phyloP scores from a whole-genome alignment of 2,888 invertebrate genomes.

The Tenthredo distinguenda region DNA sequence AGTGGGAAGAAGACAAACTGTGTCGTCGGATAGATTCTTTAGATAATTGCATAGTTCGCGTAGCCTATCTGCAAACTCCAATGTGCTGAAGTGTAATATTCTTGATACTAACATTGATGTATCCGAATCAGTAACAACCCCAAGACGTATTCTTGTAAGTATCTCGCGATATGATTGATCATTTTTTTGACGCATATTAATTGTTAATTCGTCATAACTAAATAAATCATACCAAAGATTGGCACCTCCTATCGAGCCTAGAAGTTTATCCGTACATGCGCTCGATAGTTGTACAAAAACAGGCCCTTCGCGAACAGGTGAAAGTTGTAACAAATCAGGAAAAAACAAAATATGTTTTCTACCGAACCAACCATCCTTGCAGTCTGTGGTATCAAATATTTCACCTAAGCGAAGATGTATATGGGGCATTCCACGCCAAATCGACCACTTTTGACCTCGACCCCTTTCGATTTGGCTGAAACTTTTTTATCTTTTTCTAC shows the following conservation, averaged over 20 bases:
- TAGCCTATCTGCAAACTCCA: too few species aligned
- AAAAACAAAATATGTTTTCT: constrained; percentile 17
- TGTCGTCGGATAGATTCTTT: too few species aligned
- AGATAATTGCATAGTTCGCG: too few species aligned
- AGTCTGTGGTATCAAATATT: constrained; percentile 67
- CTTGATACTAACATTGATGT: too few species aligned
- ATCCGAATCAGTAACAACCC: too few species aligned
- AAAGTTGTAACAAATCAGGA: constrained; percentile 66
- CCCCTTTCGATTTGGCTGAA: too few species aligned
- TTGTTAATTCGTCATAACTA: constrained; percentile 66
- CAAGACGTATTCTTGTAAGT: constrained; percentile 55
- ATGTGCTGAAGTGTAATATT: too few species aligned
- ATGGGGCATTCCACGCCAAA: too few species aligned
- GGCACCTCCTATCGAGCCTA: constrained; percentile 60
- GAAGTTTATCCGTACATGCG: constrained; percentile 56
- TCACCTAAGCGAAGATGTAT: constrained; percentile 64
- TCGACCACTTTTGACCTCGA: too few species aligned
- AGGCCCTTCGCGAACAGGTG: constrained; percentile 58
- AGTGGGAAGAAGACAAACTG: too few species aligned
- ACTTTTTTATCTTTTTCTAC: too few species aligned
- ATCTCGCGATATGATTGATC: constrained; percentile 62
- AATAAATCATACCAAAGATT: constrained; percentile 67
- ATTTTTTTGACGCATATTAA: constrained; percentile 65
- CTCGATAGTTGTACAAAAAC: constrained; percentile 63
- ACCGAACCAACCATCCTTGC: constrained; percentile 55